phyloP scores from a whole-genome alignment of 1,140 invertebrate genomes.

The Zaprionus taronus region DNA sequence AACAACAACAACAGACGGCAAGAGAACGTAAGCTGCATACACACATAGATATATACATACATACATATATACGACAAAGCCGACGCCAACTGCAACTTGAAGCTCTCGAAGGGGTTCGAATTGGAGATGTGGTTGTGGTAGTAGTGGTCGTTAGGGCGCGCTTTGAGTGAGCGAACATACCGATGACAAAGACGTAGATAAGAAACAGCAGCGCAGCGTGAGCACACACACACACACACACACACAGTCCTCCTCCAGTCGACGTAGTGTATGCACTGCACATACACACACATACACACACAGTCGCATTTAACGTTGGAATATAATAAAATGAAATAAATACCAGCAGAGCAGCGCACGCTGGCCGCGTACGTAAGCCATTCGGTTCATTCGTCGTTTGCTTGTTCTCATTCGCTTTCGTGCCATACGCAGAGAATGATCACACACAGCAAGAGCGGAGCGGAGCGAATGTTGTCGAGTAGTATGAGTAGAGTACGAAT shows the following conservation, averaged over 20 bases:
- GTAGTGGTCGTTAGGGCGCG: slow-evolving; percentile 78
- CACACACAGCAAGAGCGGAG: slow-evolving; percentile 27
- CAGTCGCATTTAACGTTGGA: slow-evolving; percentile 59
- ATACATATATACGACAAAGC: slow-evolving; percentile 62
- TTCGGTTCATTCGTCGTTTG: slow-evolving; percentile 57
- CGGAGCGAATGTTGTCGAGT: slow-evolving; percentile 29
- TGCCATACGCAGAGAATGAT: slow-evolving; percentile 28
- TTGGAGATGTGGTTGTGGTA: slow-evolving; percentile 52
- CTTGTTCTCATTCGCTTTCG: slow-evolving; percentile 55
- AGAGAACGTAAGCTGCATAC: slow-evolving; percentile 7
- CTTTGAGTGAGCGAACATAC: slow-evolving; percentile 71
- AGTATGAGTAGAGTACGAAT: slow-evolving; percentile 29
- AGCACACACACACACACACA: slow-evolving; percentile 40
- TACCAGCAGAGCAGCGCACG: slow-evolving; percentile 22
- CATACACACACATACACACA: slow-evolving; percentile 17
- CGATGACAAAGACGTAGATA: slow-evolving; percentile 82
- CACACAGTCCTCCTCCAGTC: slow-evolving; percentile 20
- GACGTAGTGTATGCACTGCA: neutral
- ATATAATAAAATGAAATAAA: slow-evolving; percentile 78
- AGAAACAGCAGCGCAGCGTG: slow-evolving; percentile 78
- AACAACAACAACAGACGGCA: slow-evolving; percentile 16
- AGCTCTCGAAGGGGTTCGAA: slow-evolving; percentile 51
- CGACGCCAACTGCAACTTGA: slow-evolving; percentile 70
- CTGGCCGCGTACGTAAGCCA: slow-evolving; percentile 43
- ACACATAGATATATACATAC: slow-evolving; percentile 52